Conservation (phyloP, 2,888 invertebrate genomes). For the Pollenia angustigena region DNA sequence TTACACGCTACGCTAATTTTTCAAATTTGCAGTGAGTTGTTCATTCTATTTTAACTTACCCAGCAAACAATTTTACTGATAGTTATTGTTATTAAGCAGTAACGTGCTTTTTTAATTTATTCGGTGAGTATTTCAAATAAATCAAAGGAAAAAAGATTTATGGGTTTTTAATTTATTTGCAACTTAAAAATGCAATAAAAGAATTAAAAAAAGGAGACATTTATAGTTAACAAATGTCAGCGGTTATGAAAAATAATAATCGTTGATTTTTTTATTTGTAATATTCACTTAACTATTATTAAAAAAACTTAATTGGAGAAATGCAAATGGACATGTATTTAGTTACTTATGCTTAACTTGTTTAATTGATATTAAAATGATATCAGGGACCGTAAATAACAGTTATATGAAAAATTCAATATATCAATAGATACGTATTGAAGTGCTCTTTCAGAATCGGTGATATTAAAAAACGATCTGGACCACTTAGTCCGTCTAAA, state of each 20-base stretch:
- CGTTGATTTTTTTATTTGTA: not conserved
- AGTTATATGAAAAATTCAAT: too few relatives aligned
- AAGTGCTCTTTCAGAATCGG: too few relatives aligned
- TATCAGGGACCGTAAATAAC: too few relatives aligned
- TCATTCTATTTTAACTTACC: not conserved
- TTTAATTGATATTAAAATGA: too few relatives aligned
- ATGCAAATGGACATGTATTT: too few relatives aligned
- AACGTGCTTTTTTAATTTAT: conserved; percentile 46
- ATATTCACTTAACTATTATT: too few relatives aligned
- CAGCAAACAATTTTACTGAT: conserved; percentile 53
- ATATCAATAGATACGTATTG: too few relatives aligned
- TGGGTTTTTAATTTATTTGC: conserved; percentile 20
- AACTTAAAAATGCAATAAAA: not conserved
- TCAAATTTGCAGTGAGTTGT: not conserved
- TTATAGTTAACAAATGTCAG: not conserved
- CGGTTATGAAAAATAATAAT: not conserved
- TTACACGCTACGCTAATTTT: conserved; percentile 40
- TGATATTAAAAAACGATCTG: too few relatives aligned
- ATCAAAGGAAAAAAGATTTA: conserved; percentile 17
- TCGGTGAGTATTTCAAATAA: conserved; percentile 59
- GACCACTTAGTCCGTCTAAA: too few relatives aligned
- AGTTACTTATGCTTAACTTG: too few relatives aligned
- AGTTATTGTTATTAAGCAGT: conserved; percentile 31
- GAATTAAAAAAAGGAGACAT: not conserved
- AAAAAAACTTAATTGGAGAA: not conserved